Evolutionary conservation across 2,113 vertebrate genomes (phyloP), one percentile per base, ranked within the genome.

Genomic region (Tupaia chinensis): DNA sequence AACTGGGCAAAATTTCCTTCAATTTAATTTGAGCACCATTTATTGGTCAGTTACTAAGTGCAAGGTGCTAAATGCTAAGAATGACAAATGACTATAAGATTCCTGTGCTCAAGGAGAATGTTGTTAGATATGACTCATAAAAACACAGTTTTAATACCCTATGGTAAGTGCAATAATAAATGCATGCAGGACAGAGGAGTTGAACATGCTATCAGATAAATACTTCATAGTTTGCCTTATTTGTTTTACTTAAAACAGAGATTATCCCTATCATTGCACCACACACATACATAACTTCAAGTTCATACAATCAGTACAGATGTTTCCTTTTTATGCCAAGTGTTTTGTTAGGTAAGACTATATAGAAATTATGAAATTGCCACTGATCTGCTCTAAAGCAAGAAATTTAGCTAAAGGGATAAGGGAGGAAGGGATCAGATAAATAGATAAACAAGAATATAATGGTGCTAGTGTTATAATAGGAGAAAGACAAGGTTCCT

Each of bases 211-310:
- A 60, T 56, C 60, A 79, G 58, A 81, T 0, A 68, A 17, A 34
- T 56, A 17, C 12, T 56, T 88, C 69, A 73, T 44, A 58, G 22
- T 82, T 82, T 65, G 69, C 54, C 68, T 76, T 74, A 53, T 17
- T 89, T 20, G 56, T 82, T 93, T 94, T 53, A 90, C 82, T 88
- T 87, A 74, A 90, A 91, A 73, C 78, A 29, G 65, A 92, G 76
- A 19, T 15, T 32, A 58, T 17, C 15, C 69, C n/a, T 72, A 9
- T 32, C n/a, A 60, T 53, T 22, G 44, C 70, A 34, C 70, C 23
- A 34, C 54, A 29, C 3, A 6, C n/a, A 68, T 14, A 60, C 60
- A 91, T 32, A 78, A 14, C 73, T 68, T 89, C 53, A 60, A 73
- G 25, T 78, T 77, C n/a, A 54, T 53, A n/a, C 13, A 56, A 34